Evolutionary conservation across 2,113 vertebrate species (phyloP), one percentile per base, ranked within the genome.

Genomic region (Poeciliopsis turrubarensis): DNA sequence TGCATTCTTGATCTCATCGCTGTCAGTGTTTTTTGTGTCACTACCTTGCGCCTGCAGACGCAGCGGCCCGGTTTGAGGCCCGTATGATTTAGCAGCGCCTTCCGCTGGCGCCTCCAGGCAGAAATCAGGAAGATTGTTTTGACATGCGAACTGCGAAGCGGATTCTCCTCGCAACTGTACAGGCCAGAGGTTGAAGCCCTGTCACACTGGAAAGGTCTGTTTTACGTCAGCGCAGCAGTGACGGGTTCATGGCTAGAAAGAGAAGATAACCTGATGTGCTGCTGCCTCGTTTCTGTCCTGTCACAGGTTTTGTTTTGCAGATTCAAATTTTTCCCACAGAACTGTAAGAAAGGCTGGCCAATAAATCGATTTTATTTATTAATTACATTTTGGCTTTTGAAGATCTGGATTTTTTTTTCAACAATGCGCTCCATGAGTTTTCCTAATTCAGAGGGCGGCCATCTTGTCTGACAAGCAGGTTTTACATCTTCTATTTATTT

Each of bases 1-100:
- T 78, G 27, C 74, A 57, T 84, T 87, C 93, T 88, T 92, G 89
- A 92, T 92, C 83, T 83, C 67, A 37, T 54, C 2, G 19, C 61
- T 39, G 89, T 84, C 87, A 88, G 81, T 60, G 81, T 83, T 80
- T 80, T 87, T 76, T 17, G 12, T 64, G 79, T 61, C n/a, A 30
- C 77, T 60, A 82, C 83, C 78, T 83, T 68, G 66, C 88, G 74
- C 73, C 64, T 31, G 26, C 32, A 25, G 51, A 29, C 31, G 66
- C 37, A 4, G 6, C 25, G 60, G 30, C 71, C 3, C 27, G 62
- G 75, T 69, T 65, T 78, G 22, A 57, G 69, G 71, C 76, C 69
- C 63, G n/a, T 72, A 73, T 81, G 80, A 84, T 74, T 68, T 22
- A 2, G 62, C 73, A 61, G 82, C 1, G 63, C 79, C 82, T 92